Base-by-base conservation (phyloP, 1,140 invertebrate genomes). In the Venturia canescens region DNA sequence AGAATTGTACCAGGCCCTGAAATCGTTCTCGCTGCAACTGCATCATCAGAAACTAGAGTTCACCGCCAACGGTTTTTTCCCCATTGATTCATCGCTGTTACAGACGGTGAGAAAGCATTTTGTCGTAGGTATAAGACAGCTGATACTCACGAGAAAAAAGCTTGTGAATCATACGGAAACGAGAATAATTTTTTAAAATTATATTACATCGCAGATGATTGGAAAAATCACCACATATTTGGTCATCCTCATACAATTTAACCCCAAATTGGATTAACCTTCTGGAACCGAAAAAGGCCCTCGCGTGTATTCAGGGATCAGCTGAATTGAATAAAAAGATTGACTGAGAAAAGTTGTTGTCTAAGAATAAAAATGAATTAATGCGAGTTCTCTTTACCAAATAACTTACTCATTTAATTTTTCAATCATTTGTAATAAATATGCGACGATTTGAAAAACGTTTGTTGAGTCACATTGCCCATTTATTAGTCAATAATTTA, bases 1-100 rank as follows among this genome's bases (percentile, higher is more conserved):
- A 0, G 31, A 29, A n/a, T 53, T 81, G 21, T 81, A 81, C 53
- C 48, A 78, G 18, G 57, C 27, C 27, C 23, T 81, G 29, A 81
- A 67, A 53, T 71, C 80, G 34, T 71, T 81, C 53, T 77, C 80
- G 27, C 48, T 81, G 7, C 80, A 81, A 71, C 53, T 77, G 23
- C 80, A 81, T 77, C 80, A 81, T 70, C 80, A 81, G 48, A 81
- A 81, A 38, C 50, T 81, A 29, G 80, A 81, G 48, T 81, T 81
- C n/a, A 77, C 74, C 9, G 80, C 63, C 0, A 66, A 27, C 5
- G 72, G 80, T 26, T 53, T 81, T 3, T 81, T 81, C 23, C 80
- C 80, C 13, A n/a, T 81, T 6, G 77, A 81, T 34, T 71, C 80
- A 27, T 57, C 60, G 16, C 80, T 81, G 4, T 26, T 81, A 13